phyloP scores from a whole-genome alignment of 1,140 invertebrate species.

The Thaumetopoea pityocampa region DNA sequence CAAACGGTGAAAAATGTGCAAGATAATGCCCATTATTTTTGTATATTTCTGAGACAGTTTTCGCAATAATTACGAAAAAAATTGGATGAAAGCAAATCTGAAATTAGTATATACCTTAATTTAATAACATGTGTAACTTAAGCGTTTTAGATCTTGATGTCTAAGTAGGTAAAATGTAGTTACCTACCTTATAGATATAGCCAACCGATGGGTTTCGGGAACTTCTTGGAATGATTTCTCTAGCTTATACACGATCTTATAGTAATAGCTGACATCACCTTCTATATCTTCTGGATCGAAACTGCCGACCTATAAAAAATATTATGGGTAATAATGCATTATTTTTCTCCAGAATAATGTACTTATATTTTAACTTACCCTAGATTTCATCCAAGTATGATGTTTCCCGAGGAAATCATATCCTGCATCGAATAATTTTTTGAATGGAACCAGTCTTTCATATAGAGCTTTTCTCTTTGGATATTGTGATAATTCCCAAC shows the following conservation, averaged over 20 bases:
- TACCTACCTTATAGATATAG: conserved; percentile 77
- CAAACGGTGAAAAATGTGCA: too few relatives aligned
- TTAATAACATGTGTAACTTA: too few relatives aligned
- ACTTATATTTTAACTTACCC: conserved; percentile 42
- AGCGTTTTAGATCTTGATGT: too few relatives aligned
- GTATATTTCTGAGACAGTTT: too few relatives aligned
- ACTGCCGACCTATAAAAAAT: conserved; percentile 79
- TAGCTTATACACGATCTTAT: conserved; percentile 89
- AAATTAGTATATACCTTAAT: too few relatives aligned
- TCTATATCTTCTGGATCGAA: conserved; percentile 94
- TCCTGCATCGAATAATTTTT: conserved; percentile 92
- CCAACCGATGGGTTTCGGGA: conserved; percentile 80
- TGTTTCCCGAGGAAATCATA: conserved; percentile 91
- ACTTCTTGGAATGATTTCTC: conserved; percentile 89
- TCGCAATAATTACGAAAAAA: too few relatives aligned
- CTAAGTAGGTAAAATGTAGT: too few relatives aligned
- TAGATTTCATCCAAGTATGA: conserved; percentile 88
- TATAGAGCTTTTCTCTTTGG: conserved; percentile 85
- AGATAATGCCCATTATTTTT: too few relatives aligned
- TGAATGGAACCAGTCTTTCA: conserved; percentile 89
- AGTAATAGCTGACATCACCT: conserved; percentile 86
- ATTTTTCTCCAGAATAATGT: not conserved
- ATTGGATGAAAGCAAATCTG: too few relatives aligned
- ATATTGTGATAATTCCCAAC: conserved; percentile 93
- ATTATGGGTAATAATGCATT: not conserved